A percentile compares a stretch with the other conserved stretches of the same genome.
Conservation (phyloP, 35 echinoderm and acorn worm species). For the Heliocidaris erythrogramma region DNA sequence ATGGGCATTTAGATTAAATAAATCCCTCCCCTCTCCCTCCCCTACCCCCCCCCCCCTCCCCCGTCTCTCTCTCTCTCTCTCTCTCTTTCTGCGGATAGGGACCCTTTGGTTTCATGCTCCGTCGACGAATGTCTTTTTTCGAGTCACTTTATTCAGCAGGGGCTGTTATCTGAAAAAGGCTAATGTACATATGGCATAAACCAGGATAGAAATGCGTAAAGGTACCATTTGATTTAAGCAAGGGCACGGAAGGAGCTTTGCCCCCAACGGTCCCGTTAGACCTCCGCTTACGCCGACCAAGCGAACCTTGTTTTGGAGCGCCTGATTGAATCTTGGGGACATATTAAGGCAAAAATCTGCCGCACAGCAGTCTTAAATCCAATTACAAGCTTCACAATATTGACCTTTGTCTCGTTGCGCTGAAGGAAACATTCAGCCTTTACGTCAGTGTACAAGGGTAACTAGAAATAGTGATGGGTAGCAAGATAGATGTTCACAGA, state of each 20-base stretch:
- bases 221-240: neutral
- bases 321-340: constrained; percentile 15
- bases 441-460: neutral
- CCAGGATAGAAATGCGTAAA: neutral
- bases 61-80: neutral
- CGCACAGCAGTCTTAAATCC: constrained; percentile 15
- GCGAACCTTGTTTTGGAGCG: neutral
- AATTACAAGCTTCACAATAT: constrained; percentile 12
- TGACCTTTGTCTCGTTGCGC: constrained; percentile 7
- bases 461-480: neutral
- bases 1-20: neutral
- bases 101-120: neutral
- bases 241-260: neutral
- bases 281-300: neutral
- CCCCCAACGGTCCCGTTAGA: neutral
- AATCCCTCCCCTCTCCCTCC: neutral
- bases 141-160: neutral
- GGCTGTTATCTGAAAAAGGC: neutral
- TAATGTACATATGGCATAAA: neutral
- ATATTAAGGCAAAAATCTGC: constrained; percentile 18
- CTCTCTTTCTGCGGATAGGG: neutral
- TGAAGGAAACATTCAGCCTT: constrained; percentile 11
- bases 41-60: neutral
- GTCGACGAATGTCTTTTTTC: neutral
- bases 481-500: neutral